Base-by-base conservation (phyloP, 2,113 vertebrate species). In the Eidolon helvum region DNA sequence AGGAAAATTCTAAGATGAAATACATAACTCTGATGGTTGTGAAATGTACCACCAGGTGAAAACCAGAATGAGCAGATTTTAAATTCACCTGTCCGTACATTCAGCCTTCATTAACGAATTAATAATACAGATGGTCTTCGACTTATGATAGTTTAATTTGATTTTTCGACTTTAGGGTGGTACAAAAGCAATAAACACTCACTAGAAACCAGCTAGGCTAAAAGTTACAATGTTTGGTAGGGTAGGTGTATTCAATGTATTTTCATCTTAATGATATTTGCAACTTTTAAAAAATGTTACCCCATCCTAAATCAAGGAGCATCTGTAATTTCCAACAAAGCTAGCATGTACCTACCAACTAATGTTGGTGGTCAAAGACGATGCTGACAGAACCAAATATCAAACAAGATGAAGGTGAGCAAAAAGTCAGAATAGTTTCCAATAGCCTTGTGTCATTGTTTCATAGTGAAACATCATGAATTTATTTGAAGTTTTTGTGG, bases 401-500 rank as follows among this genome's bases (percentile, higher is more conserved):
- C 68, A 84, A 88, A 92, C 1, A 0, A 74, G n/a, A 95, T 65
- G 38, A 94, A 92, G 65, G 87, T n/a, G 28, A 92, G 26, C 59
- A 94, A 89, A 72, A 82, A 55, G 19, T 28, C 33, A 86, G 24
- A 79, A 92, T 40, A 71, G 38, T 50, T 83, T 94, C 92, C 35
- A 96, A 74, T 28, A 21, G 45, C 14, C 9, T 43, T 48, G 10
- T 69, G 61, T 85, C 63, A 84, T 19, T 69, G 87, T 21, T 94
- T 94, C 40, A 83, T 4, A 68, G 66, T 82, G 26, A 96, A 93
- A 87, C 30, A 72, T 83, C 30, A 87, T 83, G 19, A 83, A 97
- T 82, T 77, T 86, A 92, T 83, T 72, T 94, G 21, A 90, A 45
- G 11, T 61, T 19, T 87, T 48, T 96, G 22, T 65, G 22, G 43